These are phyloP conservation scores for Cervus canadensis DNA, from an alignment of 2,113 vertebrate genomes.

Conservation along the genomic window DNA sequence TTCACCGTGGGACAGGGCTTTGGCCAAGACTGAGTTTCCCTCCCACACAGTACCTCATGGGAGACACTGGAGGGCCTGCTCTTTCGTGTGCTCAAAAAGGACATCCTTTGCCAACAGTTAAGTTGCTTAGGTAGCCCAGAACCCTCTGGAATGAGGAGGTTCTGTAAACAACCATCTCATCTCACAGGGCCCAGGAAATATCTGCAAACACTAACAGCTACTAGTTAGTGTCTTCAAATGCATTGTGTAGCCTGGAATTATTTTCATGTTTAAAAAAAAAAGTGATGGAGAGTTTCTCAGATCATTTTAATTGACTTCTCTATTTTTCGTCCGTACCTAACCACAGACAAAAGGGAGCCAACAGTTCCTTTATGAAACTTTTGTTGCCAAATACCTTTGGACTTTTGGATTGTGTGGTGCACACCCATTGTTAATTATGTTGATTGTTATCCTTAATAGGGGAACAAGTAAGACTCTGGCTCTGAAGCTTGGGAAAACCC, in stretches of 20 bases:
- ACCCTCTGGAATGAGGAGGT: slow-evolving; percentile 28
- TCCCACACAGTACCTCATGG: slow-evolving; percentile 54
- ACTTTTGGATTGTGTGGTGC: not conserved
- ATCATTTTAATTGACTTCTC: slow-evolving; percentile 35
- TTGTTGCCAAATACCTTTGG: not conserved
- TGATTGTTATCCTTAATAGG: not conserved
- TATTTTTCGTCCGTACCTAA: slow-evolving; percentile 19
- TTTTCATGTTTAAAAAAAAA: not conserved
- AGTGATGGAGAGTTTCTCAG: not conserved
- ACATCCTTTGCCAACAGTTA: not conserved
- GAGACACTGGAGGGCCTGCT: slow-evolving; percentile 12
- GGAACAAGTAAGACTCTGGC: not conserved
- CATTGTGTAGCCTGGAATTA: not conserved
- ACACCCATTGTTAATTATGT: slow-evolving; percentile 28
- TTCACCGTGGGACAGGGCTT: slow-evolving; percentile 31
- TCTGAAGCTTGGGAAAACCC: slow-evolving; percentile 35
- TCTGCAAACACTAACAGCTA: not conserved
- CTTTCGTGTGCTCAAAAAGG: not conserved
- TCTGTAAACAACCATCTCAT: slow-evolving; percentile 5
- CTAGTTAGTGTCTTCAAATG: slow-evolving; percentile 25
- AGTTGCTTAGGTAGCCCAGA: slow-evolving; percentile 45
- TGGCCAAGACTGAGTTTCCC: slow-evolving; percentile 45
- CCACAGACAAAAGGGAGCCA: slow-evolving; percentile 30
- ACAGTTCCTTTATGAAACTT: slow-evolving; percentile 25
- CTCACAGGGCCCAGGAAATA: not conserved